Percentiles rank a stretch among this genome's conserved stretches.
These are phyloP conservation scores for Peromyscus leucopus DNA, from an alignment of 2,113 vertebrate genomes.

Conservation along the genomic window DNA sequence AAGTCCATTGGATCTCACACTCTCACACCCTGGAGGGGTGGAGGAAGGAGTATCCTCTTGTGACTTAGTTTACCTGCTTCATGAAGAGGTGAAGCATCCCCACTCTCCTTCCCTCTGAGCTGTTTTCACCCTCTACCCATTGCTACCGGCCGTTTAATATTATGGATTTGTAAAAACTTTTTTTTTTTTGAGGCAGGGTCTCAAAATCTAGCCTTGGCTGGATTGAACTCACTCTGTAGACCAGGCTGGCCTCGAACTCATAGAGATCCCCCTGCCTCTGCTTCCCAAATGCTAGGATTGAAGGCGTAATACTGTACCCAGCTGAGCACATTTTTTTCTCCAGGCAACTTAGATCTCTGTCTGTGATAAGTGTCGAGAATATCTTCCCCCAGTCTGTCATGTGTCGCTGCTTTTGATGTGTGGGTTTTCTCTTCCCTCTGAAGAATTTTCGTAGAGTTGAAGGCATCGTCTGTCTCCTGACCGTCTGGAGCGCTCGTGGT, in stretches of 20 bases:
- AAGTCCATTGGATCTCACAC: accelerated
- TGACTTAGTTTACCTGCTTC: background rate
- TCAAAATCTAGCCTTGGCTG: too few relatives aligned
- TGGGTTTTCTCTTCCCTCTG: background rate
- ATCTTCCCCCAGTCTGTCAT: slow-evolving; percentile 36
- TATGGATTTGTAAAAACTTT: slow-evolving; percentile 36
- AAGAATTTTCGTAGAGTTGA: background rate
- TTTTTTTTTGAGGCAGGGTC: background rate
- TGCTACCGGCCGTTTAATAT: slow-evolving; percentile 29
- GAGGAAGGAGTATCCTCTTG: background rate
- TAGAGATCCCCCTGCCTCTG: background rate
- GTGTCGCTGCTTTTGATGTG: background rate
- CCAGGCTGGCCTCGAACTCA: background rate
- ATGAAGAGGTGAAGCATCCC: background rate
- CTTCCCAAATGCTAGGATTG: background rate
- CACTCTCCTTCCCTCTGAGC: background rate
- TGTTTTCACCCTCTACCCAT: background rate
- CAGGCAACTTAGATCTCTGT: slow-evolving; percentile 67
- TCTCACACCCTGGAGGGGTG: background rate
- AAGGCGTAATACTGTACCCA: background rate
- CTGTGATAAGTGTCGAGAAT: slow-evolving; percentile 40
- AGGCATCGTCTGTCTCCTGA: slow-evolving; percentile 57
- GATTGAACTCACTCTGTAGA: background rate
- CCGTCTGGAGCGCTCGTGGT: background rate
- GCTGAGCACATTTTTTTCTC: slow-evolving; percentile 37